Evolutionary conservation across 2,113 vertebrate genomes (phyloP), one percentile per base, ranked within the genome.

Genomic region (Centropristis striata): DNA sequence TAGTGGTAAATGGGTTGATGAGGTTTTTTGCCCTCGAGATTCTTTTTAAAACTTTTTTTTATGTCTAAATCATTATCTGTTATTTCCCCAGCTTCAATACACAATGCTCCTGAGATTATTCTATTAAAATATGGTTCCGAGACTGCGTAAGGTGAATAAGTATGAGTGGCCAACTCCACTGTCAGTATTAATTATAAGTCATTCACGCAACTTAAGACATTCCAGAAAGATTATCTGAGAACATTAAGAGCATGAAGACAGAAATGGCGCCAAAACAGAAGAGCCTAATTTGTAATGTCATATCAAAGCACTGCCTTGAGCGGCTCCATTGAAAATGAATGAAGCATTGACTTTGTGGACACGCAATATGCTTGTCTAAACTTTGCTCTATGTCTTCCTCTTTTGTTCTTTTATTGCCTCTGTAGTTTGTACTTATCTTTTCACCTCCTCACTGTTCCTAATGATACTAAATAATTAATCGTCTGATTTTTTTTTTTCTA

Each of bases 261-360:
- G 42, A 75, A 42, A 67, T 3, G n/a, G 28, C 36, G 10, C 25
- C 21, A 55, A 39, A 47, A 42, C 51, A 72, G 36, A 47, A 20
- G 71, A 78, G 25, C 61, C 55, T 83, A 60, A 83, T 85, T 63
- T 84, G 57, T 44, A 65, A 69, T 78, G 71, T 80, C 74, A 74
- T 68, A 74, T 84, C 75, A 82, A 84, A 90, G 71, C 27, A 50
- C 63, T 76, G 78, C 65, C 78, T 59, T 54, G 50, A 86, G 65
- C 59, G 37, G 59, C 59, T 80, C 63, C 55, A 78, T 50, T 81
- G 54, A 75, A 81, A 84, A 68, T 70, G 53, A 85, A 81, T 70
- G 57, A 75, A 36, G 41, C 21, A 5, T 37, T 28, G 23, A 84
- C 27, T 79, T 67, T 78, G 28, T 73, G 47, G 42, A 65, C 67